phyloP scores from a whole-genome alignment of 2,888 invertebrate species.

The Oeneis ivallda region DNA sequence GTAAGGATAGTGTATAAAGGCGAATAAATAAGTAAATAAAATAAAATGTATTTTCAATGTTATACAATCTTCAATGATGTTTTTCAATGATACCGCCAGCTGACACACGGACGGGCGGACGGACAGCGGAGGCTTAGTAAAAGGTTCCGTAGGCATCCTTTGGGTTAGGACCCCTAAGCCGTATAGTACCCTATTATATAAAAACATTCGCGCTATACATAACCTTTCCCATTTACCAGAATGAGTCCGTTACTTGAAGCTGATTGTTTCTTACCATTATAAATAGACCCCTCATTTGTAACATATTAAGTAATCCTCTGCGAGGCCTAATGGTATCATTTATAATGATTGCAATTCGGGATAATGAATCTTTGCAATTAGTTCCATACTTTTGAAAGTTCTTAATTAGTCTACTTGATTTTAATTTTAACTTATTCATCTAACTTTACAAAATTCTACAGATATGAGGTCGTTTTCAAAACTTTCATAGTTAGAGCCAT shows the following conservation, averaged over 20 bases:
- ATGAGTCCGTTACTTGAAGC: slow-evolving; percentile 13
- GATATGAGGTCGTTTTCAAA: background rate
- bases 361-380: slow-evolving; percentile 22
- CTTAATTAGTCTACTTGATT: background rate
- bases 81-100: too few species aligned
- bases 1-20: too few species aligned
- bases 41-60: too few species aligned
- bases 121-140: too few species aligned
- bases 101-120: too few species aligned
- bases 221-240: slow-evolving; percentile 3
- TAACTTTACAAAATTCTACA: background rate
- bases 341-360: slow-evolving; percentile 19
- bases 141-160: too few species aligned
- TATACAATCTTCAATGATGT: too few species aligned
- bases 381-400: slow-evolving; percentile 5
- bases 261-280: slow-evolving; percentile 18
- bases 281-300: slow-evolving; percentile 19
- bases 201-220: background rate
- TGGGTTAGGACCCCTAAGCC: too few species aligned
- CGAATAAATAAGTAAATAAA: too few species aligned
- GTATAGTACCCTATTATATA: background rate
- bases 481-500: background rate
- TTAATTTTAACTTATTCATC: background rate
- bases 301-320: slow-evolving; percentile 7
- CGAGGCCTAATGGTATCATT: slow-evolving; percentile 28